Evolutionary conservation across 2,113 vertebrate species (phyloP), one percentile per base, ranked within the genome.

Genomic region (Zosterops borbonicus): DNA sequence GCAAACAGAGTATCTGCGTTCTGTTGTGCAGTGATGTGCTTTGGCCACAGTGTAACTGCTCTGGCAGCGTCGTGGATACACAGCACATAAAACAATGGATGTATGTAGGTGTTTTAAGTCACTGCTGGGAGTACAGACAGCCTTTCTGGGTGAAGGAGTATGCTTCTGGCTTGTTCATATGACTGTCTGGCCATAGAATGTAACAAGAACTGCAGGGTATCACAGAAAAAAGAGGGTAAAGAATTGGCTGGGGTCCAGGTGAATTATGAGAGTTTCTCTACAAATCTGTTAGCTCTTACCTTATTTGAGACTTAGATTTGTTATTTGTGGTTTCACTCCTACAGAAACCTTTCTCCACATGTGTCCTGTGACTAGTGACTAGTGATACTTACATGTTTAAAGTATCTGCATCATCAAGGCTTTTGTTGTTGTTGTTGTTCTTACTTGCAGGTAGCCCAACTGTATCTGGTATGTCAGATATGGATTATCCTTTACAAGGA

Each of bases 401-500:
- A 59, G 7, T 33, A 8, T 82, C 8, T 64, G 13, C 12, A 52
- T 12, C 42, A 31, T 35, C 39, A 31, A 79, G 27, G 4, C 2
- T 21, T 24, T 44, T 33, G 6, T 23, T 55, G 53, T 55, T 55
- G 29, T 22, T 55, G 53, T 22, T 92, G 25, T 80, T 97, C 50
- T 65, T 64, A 39, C 33, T 96, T 97, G 27, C 83, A 99, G 99
- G 98, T 94, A 99, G 98, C 95, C 98, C 99, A 5, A 99, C 99
- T 6, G 97, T 99, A 50, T 99, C 99, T 63, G 99, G 99, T 19
- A 98, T 99, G 97, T 99, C 99, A 3, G 99, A 99, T 94, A 99
- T 99, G 99, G 99, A 99, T 97, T 99, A 99, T 92, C 99, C 99
- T 50, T 98, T 99, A 18, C 99, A 99, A 96, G 99, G 99, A 46